Evolutionary conservation across 92 coral and sea anemone species (phyloP).

Genomic region (Metridium senile): DNA sequence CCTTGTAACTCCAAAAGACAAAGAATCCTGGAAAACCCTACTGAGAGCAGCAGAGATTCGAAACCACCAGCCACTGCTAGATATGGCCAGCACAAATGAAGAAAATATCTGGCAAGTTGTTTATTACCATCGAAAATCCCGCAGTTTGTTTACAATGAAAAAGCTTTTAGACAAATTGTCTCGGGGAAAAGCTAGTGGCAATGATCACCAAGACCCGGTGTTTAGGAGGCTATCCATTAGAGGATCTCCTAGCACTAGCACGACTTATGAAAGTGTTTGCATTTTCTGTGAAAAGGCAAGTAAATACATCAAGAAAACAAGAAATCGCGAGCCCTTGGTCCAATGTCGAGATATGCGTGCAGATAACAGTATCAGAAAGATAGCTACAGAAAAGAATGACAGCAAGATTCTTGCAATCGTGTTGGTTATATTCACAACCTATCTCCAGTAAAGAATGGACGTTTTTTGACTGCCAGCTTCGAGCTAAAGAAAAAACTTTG

Average conservation of each 20-base stretch:
- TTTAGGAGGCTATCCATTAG: constrained; percentile 40
- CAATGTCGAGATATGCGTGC: constrained; percentile 53
- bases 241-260: constrained; percentile 36
- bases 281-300: constrained; percentile 54
- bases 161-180: constrained; percentile 44
- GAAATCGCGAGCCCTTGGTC: constrained; percentile 47
- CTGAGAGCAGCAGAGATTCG: constrained; percentile 53
- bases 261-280: constrained; percentile 42
- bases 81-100: constrained; percentile 27
- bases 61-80: constrained; percentile 40
- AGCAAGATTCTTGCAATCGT: no score
- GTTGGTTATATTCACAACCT: no score
- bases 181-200: constrained; percentile 19
- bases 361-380: constrained; percentile 35
- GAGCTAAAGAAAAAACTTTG: no score
- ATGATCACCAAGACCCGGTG: constrained; percentile 18
- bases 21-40: constrained; percentile 59
- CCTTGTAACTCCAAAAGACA: constrained; percentile 37
- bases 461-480: no score
- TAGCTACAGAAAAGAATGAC: constrained; percentile 35
- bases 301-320: constrained; percentile 50
- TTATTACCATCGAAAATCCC: constrained; percentile 55
- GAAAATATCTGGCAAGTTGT: constrained; percentile 32
- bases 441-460: no score
- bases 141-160: constrained; percentile 60